Percentiles rank a stretch among this genome's conserved stretches.
phyloP scores from a whole-genome alignment of 2,888 invertebrate species.

The Eucera pruinosa region DNA sequence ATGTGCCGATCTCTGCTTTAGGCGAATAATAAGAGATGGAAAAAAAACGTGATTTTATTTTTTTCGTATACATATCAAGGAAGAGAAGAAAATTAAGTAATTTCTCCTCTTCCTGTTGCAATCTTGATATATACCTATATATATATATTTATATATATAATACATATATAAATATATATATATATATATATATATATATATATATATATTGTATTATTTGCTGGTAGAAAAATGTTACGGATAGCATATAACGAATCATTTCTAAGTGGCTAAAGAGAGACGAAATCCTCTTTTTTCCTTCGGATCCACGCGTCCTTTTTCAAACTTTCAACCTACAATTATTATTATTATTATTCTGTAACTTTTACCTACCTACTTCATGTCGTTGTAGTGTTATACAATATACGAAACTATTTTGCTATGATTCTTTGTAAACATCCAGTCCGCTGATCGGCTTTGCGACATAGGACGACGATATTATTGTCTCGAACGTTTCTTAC shows the following conservation, averaged over 20 bases:
- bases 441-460: constrained; percentile 67
- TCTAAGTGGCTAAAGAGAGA: constrained; percentile 21
- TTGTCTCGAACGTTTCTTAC: constrained; percentile 38
- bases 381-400: constrained; percentile 56
- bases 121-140: constrained; percentile 42
- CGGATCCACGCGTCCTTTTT: constrained; percentile 46
- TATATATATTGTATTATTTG: constrained; percentile 52
- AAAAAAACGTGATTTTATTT: constrained; percentile 41
- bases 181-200: constrained; percentile 30
- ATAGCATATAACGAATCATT: constrained; percentile 43
- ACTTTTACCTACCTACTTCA: constrained; percentile 57
- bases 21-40: no score
- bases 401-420: constrained; percentile 62
- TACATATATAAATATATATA: constrained; percentile 33
- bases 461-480: constrained; percentile 61
- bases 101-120: constrained; percentile 29
- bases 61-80: constrained; percentile 51
- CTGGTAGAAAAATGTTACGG: constrained; percentile 38
- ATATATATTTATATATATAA: no score
- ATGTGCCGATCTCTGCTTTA: no score
- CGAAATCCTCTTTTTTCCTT: constrained; percentile 43
- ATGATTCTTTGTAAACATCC: constrained; percentile 57
- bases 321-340: constrained; percentile 40
- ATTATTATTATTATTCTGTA: constrained; percentile 54
- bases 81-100: not conserved